Conservation (phyloP, 2,888 invertebrate species). For the Hecatera dysodea region DNA sequence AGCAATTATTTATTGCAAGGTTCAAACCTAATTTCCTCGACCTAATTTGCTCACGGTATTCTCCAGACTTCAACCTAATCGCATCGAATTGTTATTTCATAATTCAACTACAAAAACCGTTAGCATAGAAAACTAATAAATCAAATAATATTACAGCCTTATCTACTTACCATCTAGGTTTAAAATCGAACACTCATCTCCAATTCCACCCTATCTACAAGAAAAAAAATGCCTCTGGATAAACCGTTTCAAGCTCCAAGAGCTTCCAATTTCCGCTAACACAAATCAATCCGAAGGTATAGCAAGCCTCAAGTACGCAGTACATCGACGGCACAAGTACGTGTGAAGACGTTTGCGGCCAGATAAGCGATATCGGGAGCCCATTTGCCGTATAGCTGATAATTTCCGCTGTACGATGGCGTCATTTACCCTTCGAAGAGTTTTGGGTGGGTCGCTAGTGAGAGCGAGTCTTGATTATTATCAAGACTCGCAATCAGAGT, state of each 20-base stretch:
- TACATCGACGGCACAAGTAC: constrained; percentile 48
- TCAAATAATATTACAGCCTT: no score
- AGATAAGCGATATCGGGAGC: constrained; percentile 83
- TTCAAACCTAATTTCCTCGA: no score
- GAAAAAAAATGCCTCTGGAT: constrained; percentile 11
- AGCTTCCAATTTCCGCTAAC: constrained; percentile 54
- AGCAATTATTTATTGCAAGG: no score
- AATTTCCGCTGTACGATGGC: constrained; percentile 84
- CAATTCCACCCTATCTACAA: constrained; percentile 12
- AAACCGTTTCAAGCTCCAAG: constrained; percentile 31
- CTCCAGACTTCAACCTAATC: no score
- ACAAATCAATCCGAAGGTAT: constrained; percentile 55
- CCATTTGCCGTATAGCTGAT: constrained; percentile 84
- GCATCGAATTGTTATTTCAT: no score
- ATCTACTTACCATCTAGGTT: not conserved
- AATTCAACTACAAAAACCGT: no score
- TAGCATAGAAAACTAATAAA: no score
- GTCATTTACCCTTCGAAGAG: constrained; percentile 80
- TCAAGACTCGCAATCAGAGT: no score
- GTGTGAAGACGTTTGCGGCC: constrained; percentile 72
- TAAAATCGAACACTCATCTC: not conserved
- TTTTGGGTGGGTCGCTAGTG: constrained; percentile 68
- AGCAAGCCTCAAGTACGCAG: constrained; percentile 7
- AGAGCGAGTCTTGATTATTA: not conserved
- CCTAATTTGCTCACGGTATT: no score